phyloP scores from a whole-genome alignment of 2,113 vertebrate species.

The Serinus canaria region DNA sequence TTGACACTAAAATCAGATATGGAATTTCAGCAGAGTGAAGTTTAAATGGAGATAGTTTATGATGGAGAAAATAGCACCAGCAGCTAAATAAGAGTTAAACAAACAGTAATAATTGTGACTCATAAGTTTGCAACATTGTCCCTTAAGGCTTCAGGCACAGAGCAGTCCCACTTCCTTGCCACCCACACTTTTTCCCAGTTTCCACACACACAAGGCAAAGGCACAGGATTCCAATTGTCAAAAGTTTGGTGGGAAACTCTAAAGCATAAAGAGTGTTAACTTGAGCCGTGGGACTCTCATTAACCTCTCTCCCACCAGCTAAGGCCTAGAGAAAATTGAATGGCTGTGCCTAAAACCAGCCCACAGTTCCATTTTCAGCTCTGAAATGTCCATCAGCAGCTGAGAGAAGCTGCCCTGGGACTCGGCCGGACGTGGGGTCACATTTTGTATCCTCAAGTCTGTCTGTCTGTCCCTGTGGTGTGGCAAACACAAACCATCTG shows the following conservation, averaged over 20 bases:
- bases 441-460: not conserved
- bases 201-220: not conserved
- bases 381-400: not conserved
- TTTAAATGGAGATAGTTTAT: not conserved
- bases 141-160: not conserved
- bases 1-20: not conserved
- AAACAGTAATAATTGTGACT: slow-evolving; percentile 11
- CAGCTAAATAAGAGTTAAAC: slow-evolving; percentile 20
- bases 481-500: slow-evolving; percentile 4
- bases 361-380: not conserved
- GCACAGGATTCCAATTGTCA: slow-evolving; percentile 32
- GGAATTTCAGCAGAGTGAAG: not conserved
- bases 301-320: not conserved
- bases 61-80: not conserved
- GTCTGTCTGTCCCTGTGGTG: not conserved
- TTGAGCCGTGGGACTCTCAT: not conserved
- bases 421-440: not conserved
- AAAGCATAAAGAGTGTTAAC: not conserved
- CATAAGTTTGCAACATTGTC: slow-evolving; percentile 31
- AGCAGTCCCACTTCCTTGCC: slow-evolving; percentile 13
- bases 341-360: not conserved
- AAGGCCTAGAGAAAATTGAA: not conserved
- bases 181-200: slow-evolving; percentile 36
- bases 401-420: not conserved
- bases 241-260: slow-evolving; percentile 15